A percentile compares a stretch with the other conserved stretches of the same genome.
phyloP scores from a whole-genome alignment of 1,140 invertebrate species.

The Aphaenogaster ashmeadi region DNA sequence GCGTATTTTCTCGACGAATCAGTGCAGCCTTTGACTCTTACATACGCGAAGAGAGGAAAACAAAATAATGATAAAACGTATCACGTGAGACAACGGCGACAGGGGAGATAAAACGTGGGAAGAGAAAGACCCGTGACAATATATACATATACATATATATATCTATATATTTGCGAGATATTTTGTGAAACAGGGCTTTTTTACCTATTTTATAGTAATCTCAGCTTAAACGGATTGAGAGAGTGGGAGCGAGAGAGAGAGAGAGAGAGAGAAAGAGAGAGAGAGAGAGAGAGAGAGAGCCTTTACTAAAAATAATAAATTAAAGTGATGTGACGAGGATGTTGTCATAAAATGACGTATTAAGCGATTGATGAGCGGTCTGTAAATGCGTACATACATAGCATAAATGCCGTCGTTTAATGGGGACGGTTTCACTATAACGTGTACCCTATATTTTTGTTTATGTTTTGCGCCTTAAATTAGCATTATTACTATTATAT shows the following conservation, averaged over 20 bases:
- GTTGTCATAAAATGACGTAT: conserved; percentile 62
- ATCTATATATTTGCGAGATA: conserved; percentile 81
- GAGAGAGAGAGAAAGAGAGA: conserved; percentile 58
- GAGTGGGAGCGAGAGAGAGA: conserved; percentile 51
- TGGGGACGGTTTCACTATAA: conserved; percentile 77
- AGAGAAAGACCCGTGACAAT: conserved; percentile 75
- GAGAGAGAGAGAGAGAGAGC: conserved; percentile 36
- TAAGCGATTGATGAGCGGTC: conserved; percentile 69
- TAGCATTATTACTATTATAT: conserved; percentile 80
- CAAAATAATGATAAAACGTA: conserved; percentile 5
- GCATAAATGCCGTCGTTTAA: conserved; percentile 73
- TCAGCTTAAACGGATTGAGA: conserved; percentile 78
- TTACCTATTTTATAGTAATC: conserved; percentile 85
- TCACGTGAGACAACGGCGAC: conserved; percentile 38
- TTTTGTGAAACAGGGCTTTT: conserved; percentile 84
- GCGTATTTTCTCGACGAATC: conserved; percentile 34
- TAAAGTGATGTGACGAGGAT: conserved; percentile 49
- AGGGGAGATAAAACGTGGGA: conserved; percentile 49
- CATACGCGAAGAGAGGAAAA: background rate
- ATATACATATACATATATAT: conserved; percentile 78
- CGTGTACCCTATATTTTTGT: conserved; percentile 77
- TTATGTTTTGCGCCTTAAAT: conserved; percentile 78
- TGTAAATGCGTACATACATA: conserved; percentile 79
- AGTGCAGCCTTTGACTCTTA: conserved; percentile 35
- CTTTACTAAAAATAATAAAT: conserved; percentile 64